phyloP scores from a whole-genome alignment of 64 coral and sea anemone genomes.

The Actinia equina region DNA sequence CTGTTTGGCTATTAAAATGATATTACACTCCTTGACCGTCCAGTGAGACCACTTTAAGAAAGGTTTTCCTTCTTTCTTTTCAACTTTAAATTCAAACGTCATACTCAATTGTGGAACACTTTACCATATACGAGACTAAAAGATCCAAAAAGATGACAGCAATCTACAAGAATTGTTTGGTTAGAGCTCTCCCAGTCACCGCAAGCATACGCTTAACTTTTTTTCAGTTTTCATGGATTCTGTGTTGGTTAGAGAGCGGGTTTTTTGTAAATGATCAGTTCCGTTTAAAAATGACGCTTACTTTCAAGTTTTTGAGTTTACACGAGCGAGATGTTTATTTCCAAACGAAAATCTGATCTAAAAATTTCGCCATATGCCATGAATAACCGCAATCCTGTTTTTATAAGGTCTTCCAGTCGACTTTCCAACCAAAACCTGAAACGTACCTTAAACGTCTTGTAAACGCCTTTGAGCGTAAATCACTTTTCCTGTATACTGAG shows the following conservation, averaged over 20 bases:
- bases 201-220: neutral
- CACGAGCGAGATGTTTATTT: neutral
- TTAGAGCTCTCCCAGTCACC: neutral
- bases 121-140: no score
- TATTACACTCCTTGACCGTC: neutral
- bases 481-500: neutral
- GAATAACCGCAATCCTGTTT: neutral
- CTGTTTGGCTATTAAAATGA: neutral
- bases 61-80: neutral
- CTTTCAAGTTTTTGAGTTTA: neutral
- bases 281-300: neutral
- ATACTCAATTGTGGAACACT: neutral
- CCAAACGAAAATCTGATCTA: neutral
- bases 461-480: neutral
- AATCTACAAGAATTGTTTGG: neutral
- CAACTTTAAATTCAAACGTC: neutral
- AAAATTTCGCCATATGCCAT: neutral
- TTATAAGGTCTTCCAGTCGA: neutral
- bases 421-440: neutral
- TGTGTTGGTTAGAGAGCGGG: neutral
- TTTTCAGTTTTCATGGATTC: neutral
- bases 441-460: neutral
- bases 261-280: neutral
- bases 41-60: neutral
- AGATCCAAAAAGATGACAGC: no score